Evolutionary conservation across 1,140 invertebrate genomes (phyloP).

Genomic region (Drosophila carrolli): DNA sequence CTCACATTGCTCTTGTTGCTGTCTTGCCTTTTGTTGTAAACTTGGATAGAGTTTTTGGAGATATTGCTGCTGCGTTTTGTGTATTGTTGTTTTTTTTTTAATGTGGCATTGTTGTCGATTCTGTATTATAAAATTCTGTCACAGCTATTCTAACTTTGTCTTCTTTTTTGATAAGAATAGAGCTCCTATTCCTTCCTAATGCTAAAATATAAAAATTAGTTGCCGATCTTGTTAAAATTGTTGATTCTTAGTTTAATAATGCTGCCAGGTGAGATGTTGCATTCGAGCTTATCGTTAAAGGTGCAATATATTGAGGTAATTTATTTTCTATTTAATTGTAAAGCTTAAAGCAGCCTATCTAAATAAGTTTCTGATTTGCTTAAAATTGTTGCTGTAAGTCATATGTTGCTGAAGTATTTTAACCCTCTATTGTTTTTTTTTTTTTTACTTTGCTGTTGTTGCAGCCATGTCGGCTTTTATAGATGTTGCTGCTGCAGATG

Average conservation of each 20-base stretch:
- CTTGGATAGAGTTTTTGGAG: background rate
- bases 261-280: background rate
- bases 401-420: conserved; percentile 27
- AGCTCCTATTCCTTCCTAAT: background rate
- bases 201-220: background rate
- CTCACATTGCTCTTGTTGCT: background rate
- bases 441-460: conserved; percentile 19
- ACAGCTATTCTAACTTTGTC: background rate
- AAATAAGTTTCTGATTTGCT: background rate
- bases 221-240: conserved; percentile 1
- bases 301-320: too few relatives aligned
- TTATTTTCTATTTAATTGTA: too few relatives aligned
- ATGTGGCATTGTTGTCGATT: background rate
- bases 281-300: too few relatives aligned
- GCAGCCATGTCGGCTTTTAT: background rate
- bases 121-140: background rate
- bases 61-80: background rate
- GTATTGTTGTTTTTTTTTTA: background rate
- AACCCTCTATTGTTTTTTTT: background rate
- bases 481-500: conserved; percentile 16
- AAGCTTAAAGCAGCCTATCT: background rate
- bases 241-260: conserved; percentile 37
- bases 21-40: background rate
- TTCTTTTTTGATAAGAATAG: too few relatives aligned
- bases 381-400: conserved; percentile 22